A percentile compares a stretch with the other conserved stretches of the same genome.
Evolutionary conservation across 1,140 invertebrate genomes (phyloP).

Genomic region (Drosophila nigrodunni): DNA sequence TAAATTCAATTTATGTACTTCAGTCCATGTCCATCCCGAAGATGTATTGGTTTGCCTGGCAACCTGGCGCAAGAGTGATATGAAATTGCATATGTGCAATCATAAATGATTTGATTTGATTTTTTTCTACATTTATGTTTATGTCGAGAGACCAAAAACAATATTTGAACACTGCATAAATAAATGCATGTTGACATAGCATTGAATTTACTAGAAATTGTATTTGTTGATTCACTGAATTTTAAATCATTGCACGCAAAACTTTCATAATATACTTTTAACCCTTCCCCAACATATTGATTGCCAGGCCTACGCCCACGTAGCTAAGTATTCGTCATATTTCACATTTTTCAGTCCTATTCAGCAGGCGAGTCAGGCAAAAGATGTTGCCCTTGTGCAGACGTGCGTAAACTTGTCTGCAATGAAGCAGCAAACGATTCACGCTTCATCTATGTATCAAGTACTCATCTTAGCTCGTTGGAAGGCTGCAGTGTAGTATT

Average conservation of each 20-base stretch:
- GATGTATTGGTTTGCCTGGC: slow-evolving; percentile 19
- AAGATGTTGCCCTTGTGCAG: slow-evolving; percentile 54
- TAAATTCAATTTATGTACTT: slow-evolving; percentile 35
- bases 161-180: slow-evolving; percentile 12
- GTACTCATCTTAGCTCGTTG: not conserved
- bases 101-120: slow-evolving; percentile 63
- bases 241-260: slow-evolving; percentile 28
- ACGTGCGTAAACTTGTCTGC: slow-evolving; percentile 70
- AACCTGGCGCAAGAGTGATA: slow-evolving; percentile 49
- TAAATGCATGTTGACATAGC: slow-evolving; percentile 33
- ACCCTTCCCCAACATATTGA: slow-evolving; percentile 36
- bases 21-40: not conserved
- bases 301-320: slow-evolving; percentile 13
- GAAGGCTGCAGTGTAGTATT: not conserved
- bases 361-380: slow-evolving; percentile 28
- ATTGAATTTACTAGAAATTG: slow-evolving; percentile 23
- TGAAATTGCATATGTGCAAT: slow-evolving; percentile 50
- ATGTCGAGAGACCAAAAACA: slow-evolving; percentile 24
- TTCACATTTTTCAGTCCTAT: slow-evolving; percentile 17
- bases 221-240: slow-evolving; percentile 24
- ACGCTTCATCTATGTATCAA: slow-evolving; percentile 41
- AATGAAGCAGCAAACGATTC: slow-evolving; percentile 65
- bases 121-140: slow-evolving; percentile 62
- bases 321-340: slow-evolving; percentile 53
- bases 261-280: slow-evolving; percentile 40